These are phyloP conservation scores for Drosophila sulfurigaster DNA, from an alignment of 1,140 invertebrate genomes.

Conservation along the genomic window DNA sequence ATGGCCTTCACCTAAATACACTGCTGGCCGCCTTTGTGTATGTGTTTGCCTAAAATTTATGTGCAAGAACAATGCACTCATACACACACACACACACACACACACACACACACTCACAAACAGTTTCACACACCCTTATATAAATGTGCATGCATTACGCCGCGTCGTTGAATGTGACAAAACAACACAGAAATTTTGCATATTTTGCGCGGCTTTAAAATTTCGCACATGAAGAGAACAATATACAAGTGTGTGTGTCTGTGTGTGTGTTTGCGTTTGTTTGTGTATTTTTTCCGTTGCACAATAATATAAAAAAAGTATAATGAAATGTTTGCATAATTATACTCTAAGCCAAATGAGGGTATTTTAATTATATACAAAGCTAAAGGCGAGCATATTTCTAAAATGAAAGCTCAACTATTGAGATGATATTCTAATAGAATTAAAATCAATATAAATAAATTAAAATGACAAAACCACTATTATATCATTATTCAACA, in stretches of 20 bases:
- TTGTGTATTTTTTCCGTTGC: conserved; percentile 5
- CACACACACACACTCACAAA: conserved; percentile 32
- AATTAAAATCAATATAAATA: background rate
- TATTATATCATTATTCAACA: no score
- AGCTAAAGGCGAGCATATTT: background rate
- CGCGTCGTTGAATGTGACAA: conserved; percentile 49
- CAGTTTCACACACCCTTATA: background rate
- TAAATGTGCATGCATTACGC: conserved; percentile 26
- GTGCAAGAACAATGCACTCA: conserved; percentile 69
- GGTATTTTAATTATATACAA: conserved; percentile 37
- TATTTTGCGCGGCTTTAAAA: conserved; percentile 76
- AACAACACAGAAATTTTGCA: conserved; percentile 64
- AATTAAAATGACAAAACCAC: background rate
- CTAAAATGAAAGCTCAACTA: background rate
- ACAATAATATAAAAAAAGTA: conserved; percentile 27
- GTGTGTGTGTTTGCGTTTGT: conserved; percentile 7
- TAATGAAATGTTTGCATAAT: conserved; percentile 72
- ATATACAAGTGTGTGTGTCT: conserved; percentile 17
- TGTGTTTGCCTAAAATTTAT: conserved; percentile 78
- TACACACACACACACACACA: conserved; percentile 13
- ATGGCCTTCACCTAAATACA: conserved; percentile 79
- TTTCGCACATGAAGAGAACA: conserved; percentile 22
- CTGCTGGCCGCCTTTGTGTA: conserved; percentile 46
- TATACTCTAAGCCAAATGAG: conserved; percentile 43
- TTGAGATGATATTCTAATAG: background rate